A percentile compares a stretch with the other conserved stretches of the same genome.
phyloP scores from a whole-genome alignment of 92 coral and sea anemone species.

The Epizoanthus illoricatus region DNA sequence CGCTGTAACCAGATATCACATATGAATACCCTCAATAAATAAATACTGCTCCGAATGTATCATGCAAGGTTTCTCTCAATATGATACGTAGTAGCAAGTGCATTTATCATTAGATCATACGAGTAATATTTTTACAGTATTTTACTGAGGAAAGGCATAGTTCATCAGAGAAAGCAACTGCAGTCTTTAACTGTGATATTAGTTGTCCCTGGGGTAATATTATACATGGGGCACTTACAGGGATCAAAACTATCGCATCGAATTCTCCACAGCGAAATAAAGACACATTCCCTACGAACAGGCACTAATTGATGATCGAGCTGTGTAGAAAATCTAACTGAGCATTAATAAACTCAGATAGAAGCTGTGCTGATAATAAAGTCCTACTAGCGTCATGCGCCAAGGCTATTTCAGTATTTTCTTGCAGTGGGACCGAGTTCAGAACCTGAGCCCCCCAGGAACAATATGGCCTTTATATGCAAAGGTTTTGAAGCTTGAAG shows the following conservation, averaged over 20 bases:
- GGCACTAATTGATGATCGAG: background rate
- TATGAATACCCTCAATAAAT: constrained; percentile 1
- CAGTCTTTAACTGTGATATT: background rate
- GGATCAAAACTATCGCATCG: constrained; percentile 20
- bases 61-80: background rate
- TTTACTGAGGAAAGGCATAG: background rate
- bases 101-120: background rate
- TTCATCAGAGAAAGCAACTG: background rate
- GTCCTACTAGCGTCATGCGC: background rate
- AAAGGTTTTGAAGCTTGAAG: background rate
- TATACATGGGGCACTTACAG: constrained; percentile 2
- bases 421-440: background rate
- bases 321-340: background rate
- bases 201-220: background rate
- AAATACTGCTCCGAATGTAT: background rate
- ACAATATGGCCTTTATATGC: constrained; percentile 37
- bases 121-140: no score
- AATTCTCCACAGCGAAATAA: background rate
- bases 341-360: background rate
- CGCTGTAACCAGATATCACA: constrained; percentile 39
- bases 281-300: background rate
- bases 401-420: background rate
- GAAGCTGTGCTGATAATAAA: background rate
- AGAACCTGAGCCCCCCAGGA: background rate
- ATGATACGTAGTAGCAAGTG: background rate